A percentile compares a stretch with the other conserved stretches of the same genome.
Evolutionary conservation across 2,113 vertebrate genomes (phyloP).

Genomic region (Caretta caretta): DNA sequence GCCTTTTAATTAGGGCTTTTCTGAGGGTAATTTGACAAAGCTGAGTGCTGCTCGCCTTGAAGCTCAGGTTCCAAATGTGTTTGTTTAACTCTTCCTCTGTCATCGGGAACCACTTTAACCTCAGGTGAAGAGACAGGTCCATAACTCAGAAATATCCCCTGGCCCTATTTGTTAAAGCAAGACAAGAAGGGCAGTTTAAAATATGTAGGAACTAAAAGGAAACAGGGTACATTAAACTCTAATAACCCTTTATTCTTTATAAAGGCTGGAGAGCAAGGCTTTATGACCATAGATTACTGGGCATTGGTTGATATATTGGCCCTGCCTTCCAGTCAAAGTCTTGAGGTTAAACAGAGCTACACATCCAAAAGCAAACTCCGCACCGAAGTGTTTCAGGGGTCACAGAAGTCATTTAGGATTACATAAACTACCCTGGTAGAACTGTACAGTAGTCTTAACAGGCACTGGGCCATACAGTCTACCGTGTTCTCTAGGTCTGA

Average conservation of each 20-base stretch:
- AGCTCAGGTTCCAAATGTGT: not conserved
- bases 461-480: not conserved
- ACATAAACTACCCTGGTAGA: not conserved
- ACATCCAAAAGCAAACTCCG: not conserved
- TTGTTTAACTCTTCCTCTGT: constrained; percentile 48
- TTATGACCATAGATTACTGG: not conserved
- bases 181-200: constrained; percentile 53
- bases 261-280: fast-evolving
- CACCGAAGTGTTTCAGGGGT: not conserved
- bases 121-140: not conserved
- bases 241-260: not conserved
- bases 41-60: not conserved
- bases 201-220: constrained; percentile 1
- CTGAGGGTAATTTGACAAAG: constrained; percentile 45
- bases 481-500: not conserved
- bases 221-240: constrained; percentile 1
- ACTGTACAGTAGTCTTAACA: not conserved
- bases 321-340: not conserved
- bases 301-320: not conserved
- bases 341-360: not conserved
- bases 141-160: not conserved
- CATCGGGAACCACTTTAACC: constrained; percentile 66
- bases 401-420: not conserved
- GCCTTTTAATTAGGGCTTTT: constrained; percentile 54
- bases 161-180: constrained; percentile 6